Conservation (phyloP, 1,140 invertebrate species). For the Procambarus virginalis region DNA sequence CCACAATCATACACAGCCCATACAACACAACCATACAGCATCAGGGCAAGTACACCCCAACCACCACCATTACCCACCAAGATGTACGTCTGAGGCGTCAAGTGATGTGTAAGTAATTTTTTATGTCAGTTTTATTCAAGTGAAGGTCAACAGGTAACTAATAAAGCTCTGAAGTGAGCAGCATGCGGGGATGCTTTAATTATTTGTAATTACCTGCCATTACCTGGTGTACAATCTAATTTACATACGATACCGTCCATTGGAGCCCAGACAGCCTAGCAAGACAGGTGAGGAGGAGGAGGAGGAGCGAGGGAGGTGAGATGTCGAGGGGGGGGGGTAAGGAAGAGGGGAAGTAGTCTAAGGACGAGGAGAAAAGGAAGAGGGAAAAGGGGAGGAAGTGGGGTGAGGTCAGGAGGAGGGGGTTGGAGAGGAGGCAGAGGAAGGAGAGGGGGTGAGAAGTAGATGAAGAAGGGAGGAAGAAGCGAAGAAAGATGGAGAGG, state of each 20-base stretch:
- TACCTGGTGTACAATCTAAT: slow-evolving; percentile 60
- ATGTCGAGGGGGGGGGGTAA: neutral
- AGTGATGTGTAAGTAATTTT: slow-evolving; percentile 17
- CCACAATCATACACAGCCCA: neutral
- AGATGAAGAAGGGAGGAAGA: neutral
- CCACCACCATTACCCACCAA: neutral
- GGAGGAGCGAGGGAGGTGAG: neutral
- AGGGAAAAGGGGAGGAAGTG: neutral
- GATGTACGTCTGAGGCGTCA: neutral
- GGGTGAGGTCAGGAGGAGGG: neutral
- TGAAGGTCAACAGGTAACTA: slow-evolving; percentile 33
- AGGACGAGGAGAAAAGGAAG: neutral
- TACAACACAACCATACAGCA: neutral
- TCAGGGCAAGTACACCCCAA: neutral
- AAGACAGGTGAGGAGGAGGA: slow-evolving; percentile 14
- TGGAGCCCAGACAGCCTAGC: neutral
- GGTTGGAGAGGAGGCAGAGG: neutral
- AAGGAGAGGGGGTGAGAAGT: neutral
- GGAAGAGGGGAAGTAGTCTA: neutral
- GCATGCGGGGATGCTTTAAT: slow-evolving; percentile 39
- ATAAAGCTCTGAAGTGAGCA: slow-evolving; percentile 30
- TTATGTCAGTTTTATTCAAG: slow-evolving; percentile 38
- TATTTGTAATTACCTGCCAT: slow-evolving; percentile 65
- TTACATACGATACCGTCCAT: slow-evolving; percentile 52
- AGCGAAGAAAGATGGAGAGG: neutral